A percentile compares a stretch with the other conserved stretches of the same genome.
Conservation (phyloP, 2,888 invertebrate species). For the Diaprepes abbreviatus region DNA sequence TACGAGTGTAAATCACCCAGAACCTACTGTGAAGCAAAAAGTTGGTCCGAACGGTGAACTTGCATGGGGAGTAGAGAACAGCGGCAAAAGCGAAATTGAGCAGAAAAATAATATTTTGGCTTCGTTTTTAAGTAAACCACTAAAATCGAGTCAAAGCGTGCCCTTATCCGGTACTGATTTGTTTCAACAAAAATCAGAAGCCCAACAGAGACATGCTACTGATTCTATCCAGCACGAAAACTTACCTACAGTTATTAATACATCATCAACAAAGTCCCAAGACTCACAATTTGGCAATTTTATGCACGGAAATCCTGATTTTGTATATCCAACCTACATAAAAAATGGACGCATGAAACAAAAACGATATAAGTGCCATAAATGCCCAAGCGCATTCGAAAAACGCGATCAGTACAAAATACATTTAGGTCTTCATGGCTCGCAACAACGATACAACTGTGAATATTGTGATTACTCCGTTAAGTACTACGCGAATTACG, state of each 20-base stretch:
- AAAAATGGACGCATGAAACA: conserved; percentile 83
- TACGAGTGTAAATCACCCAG: conserved; percentile 75
- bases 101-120: conserved; percentile 52
- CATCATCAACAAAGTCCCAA: conserved; percentile 63
- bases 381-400: conserved; percentile 90
- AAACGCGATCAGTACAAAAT: conserved; percentile 88
- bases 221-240: conserved; percentile 69
- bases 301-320: conserved; percentile 83
- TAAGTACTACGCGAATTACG: conserved; percentile 86
- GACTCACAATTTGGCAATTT: conserved; percentile 74
- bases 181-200: conserved; percentile 76
- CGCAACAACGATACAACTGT: conserved; percentile 86
- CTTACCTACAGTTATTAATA: conserved; percentile 2
- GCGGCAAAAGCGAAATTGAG: conserved; percentile 47
- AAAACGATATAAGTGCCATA: conserved; percentile 85
- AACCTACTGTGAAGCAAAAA: conserved; percentile 71
- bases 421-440: conserved; percentile 86
- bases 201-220: conserved; percentile 69
- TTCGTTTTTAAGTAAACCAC: conserved; percentile 54
- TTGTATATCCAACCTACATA: conserved; percentile 80
- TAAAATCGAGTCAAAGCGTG: conserved; percentile 53
- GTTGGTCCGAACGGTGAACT: conserved; percentile 63
- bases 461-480: conserved; percentile 90
- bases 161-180: conserved; percentile 77
- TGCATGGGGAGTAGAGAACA: conserved; percentile 68